phyloP scores from a whole-genome alignment of 2,113 vertebrate species.

The Hassar affinis region DNA sequence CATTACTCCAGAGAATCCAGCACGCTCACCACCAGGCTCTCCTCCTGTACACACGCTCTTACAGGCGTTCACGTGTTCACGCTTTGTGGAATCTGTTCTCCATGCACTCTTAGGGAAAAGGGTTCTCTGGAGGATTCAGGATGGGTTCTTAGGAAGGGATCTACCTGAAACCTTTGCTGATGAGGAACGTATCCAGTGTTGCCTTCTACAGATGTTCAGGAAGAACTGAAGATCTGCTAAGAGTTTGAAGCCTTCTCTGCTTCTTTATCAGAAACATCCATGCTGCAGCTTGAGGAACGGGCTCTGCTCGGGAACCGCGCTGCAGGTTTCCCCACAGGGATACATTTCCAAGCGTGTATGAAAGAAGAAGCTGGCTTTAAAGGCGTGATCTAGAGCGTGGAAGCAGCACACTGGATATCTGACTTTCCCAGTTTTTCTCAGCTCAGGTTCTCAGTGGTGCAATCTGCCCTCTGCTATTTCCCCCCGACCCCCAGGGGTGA shows the following conservation, averaged over 20 bases:
- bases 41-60: neutral
- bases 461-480: slow-evolving; percentile 58
- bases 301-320: neutral
- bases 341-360: neutral
- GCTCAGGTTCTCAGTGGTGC: slow-evolving; percentile 41
- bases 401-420: neutral
- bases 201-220: neutral
- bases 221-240: neutral
- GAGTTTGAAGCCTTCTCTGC: no score
- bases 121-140: neutral
- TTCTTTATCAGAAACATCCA: neutral
- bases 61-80: no score
- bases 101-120: neutral
- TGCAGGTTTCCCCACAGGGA: neutral
- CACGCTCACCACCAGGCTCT: neutral
- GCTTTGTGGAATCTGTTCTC: neutral
- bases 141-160: neutral
- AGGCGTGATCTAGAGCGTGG: neutral
- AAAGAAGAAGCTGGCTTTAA: neutral
- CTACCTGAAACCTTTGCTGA: neutral
- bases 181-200: neutral
- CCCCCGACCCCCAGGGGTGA: slow-evolving; percentile 63
- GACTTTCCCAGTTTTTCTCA: neutral
- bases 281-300: neutral
- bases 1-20: no score